These are phyloP conservation scores for Panorpa germanica DNA, from an alignment of 2,888 invertebrate genomes.

Conservation along the genomic window DNA sequence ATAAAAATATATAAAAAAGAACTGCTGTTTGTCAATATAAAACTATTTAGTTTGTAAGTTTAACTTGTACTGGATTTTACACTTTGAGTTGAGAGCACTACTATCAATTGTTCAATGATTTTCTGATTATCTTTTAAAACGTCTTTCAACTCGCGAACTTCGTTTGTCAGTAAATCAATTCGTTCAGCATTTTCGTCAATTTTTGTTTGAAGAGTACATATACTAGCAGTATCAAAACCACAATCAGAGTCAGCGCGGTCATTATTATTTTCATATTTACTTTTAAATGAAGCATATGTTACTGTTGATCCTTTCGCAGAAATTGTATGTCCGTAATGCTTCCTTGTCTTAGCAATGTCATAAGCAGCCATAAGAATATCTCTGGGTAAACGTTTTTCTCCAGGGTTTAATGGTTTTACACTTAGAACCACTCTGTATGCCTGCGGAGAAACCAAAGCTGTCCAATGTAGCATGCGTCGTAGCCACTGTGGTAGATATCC, in stretches of 20 bases:
- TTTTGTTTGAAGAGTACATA: constrained; percentile 39
- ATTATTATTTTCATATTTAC: constrained; percentile 43
- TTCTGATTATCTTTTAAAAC: constrained; percentile 27
- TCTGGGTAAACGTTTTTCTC: constrained; percentile 59
- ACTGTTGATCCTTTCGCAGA: constrained; percentile 43
- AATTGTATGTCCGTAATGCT: constrained; percentile 46
- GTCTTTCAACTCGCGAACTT: constrained; percentile 46
- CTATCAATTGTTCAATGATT: constrained; percentile 24
- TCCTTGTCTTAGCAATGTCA: constrained; percentile 60
- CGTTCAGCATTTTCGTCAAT: constrained; percentile 48
- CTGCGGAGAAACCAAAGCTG: constrained; percentile 61
- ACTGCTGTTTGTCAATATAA: no score
- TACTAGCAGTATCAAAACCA: constrained; percentile 30
- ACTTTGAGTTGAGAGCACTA: constrained; percentile 19
- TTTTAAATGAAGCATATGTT: constrained; percentile 42
- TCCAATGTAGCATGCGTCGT: constrained; percentile 53
- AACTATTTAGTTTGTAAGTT: no score
- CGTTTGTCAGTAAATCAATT: constrained; percentile 43
- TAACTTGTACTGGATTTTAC: no score
- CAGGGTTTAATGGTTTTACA: constrained; percentile 66
- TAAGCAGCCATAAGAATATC: constrained; percentile 66
- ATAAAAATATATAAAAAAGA: no score
- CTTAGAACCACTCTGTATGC: constrained; percentile 66
- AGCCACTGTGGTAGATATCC: constrained; percentile 59
- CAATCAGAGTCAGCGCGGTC: constrained; percentile 31